These are phyloP conservation scores for Boloria selene DNA, from an alignment of 2,888 invertebrate genomes.

Conservation along the genomic window DNA sequence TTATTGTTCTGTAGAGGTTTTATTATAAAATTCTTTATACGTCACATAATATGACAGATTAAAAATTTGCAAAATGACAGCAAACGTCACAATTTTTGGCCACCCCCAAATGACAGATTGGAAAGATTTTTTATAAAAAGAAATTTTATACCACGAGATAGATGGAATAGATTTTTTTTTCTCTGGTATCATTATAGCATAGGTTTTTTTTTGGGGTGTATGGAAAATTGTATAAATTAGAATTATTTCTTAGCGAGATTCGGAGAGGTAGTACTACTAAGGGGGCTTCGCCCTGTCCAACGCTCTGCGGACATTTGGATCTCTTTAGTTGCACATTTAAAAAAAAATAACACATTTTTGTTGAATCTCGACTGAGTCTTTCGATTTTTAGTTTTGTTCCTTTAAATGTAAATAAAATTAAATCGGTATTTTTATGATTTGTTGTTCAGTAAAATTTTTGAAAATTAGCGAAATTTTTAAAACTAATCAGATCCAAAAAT, in stretches of 20 bases:
- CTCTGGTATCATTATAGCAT: conserved; percentile 61
- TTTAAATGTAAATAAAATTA: conserved; percentile 69
- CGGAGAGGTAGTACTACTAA: conserved; percentile 58
- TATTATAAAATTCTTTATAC: too few relatives aligned
- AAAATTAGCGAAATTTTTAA: conserved; percentile 45
- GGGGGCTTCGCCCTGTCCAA: conserved; percentile 62
- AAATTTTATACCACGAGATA: conserved; percentile 60
- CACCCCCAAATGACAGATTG: conserved; percentile 43
- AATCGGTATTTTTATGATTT: conserved; percentile 46
- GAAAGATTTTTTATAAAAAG: conserved; percentile 49
- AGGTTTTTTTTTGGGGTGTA: conserved; percentile 71
- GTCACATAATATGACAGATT: too few relatives aligned
- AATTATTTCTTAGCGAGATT: conserved; percentile 63
- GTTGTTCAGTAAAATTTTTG: conserved; percentile 2
- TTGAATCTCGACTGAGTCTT: conserved; percentile 62
- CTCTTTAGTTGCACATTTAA: conserved; percentile 50
- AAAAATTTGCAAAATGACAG: conserved; percentile 9
- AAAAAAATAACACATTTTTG: conserved; percentile 31
- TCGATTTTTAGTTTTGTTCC: conserved; percentile 37
- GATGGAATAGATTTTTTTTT: conserved; percentile 51
- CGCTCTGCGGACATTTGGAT: conserved; percentile 67
- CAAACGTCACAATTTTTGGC: conserved; percentile 42
- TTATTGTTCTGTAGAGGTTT: too few relatives aligned
- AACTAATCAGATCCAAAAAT: conserved; percentile 71
- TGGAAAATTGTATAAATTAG: conserved; percentile 80